Conservation (phyloP, 1,140 invertebrate genomes). For the Plectus sambesii region DNA sequence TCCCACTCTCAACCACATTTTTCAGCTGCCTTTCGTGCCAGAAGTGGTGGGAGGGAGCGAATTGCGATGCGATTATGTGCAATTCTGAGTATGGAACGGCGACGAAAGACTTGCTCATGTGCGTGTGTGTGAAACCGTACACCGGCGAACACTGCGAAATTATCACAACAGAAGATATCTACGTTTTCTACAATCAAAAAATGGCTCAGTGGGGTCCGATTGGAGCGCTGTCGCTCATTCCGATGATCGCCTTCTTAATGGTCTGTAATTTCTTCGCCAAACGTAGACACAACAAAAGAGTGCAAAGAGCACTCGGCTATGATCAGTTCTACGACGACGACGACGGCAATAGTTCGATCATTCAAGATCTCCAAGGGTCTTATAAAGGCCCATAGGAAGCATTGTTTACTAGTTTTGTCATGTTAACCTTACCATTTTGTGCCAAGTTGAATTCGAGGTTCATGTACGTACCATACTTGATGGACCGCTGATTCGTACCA, state of each 20-base stretch:
- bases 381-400: too few species aligned
- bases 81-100: conserved; percentile 14
- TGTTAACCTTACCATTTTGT: too few species aligned
- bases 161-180: conserved; percentile 18
- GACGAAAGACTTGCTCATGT: conserved; percentile 15
- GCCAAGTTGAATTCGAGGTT: too few species aligned
- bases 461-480: too few species aligned
- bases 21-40: conserved; percentile 20
- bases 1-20: conserved; percentile 4
- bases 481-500: too few species aligned
- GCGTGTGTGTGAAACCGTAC: conserved; percentile 16
- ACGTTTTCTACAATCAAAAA: conserved; percentile 17
- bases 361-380: too few species aligned
- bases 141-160: conserved; percentile 17
- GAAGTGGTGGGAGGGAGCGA: conserved; percentile 8
- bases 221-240: conserved; percentile 18
- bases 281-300: too few species aligned
- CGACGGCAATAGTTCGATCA: too few species aligned
- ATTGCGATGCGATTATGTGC: conserved; percentile 19
- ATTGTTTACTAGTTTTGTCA: too few species aligned
- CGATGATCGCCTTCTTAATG: conserved; percentile 16
- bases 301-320: too few species aligned
- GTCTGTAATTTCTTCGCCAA: conserved; percentile 18
- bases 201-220: conserved; percentile 20
- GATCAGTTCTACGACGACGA: too few species aligned